Conservation (phyloP, 1,140 invertebrate species). For the Samia ricini region DNA sequence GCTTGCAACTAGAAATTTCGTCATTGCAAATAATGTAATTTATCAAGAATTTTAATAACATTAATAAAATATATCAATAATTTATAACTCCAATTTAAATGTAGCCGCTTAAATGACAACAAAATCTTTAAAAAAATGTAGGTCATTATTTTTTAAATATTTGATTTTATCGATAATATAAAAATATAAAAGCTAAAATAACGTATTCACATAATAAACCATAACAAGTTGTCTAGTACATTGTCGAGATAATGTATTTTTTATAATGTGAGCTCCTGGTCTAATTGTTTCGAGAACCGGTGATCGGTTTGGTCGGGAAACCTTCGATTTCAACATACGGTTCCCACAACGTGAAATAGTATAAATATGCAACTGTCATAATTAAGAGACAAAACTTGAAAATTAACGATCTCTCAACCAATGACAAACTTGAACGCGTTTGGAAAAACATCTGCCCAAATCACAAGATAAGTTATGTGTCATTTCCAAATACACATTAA, state of each 20-base stretch:
- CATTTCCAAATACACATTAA: not conserved
- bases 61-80: too few relatives aligned
- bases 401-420: not conserved
- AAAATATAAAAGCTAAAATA: too few relatives aligned
- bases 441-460: not conserved
- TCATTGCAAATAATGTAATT: too few relatives aligned
- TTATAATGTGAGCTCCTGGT: not conserved
- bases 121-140: too few relatives aligned
- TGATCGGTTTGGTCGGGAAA: not conserved
- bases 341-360: constrained; percentile 2
- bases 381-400: constrained; percentile 7
- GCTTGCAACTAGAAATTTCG: too few relatives aligned
- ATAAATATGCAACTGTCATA: constrained; percentile 8
- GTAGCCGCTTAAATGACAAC: too few relatives aligned
- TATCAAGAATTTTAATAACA: too few relatives aligned
- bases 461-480: not conserved
- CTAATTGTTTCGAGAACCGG: not conserved
- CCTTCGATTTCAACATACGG: constrained; percentile 8
- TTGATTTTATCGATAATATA: too few relatives aligned
- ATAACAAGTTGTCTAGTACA: too few relatives aligned
- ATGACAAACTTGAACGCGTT: not conserved
- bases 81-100: too few relatives aligned
- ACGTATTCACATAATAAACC: too few relatives aligned
- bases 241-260: not conserved
- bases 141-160: too few relatives aligned